Evolutionary conservation across 2,797 vertebrate species (phyloP), one percentile per base, ranked within the genome.

Genomic region (Echiichthys vipera): DNA sequence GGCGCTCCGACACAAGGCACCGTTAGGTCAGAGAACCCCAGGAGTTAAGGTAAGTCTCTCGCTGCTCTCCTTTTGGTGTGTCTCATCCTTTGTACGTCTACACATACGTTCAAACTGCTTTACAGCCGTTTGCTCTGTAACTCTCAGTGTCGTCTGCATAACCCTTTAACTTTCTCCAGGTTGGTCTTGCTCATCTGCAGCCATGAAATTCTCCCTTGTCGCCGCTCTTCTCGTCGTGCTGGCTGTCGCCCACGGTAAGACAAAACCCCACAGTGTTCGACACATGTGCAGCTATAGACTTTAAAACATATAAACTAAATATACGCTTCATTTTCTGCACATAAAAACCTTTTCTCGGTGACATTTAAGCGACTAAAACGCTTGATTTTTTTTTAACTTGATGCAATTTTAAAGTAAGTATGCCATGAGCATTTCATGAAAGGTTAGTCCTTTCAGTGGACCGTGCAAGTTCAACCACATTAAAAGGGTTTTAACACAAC

Each of bases 201-300:
- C 47, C 87, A 95, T 94, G 93, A 92, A 89, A 58, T 84, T 90
- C 70, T 86, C 88, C 59, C 63, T 91, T 0, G 25, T 91, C 5
- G 59, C 80, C 32, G 29, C 77, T 63, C 66, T 94, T 65, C 20
- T 89, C 7, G 59, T 88, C 11, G 61, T 85, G 25, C 81, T 94
- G 83, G 90, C 89, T 54, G 76, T 92, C 39, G 66, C 71, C 27
- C 56, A 86, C 5, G 85, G 91, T 94, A 70, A 92, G 62, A 67
- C n/a, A 49, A 57, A 39, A 5, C 4, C 3, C 1, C 58, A 17
- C 7, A 1, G 1, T 42, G 14, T 58, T 59, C 39, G 1, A 34
- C 39, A 11, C 4, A 2, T 2, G 4, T 15, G 37, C 18, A 45
- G 24, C 18, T 18, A 24, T 29, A 20, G 25, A n/a, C 15, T 29